phyloP scores from a whole-genome alignment of 2,797 vertebrate genomes.

The Periophthalmus magnuspinnatus region DNA sequence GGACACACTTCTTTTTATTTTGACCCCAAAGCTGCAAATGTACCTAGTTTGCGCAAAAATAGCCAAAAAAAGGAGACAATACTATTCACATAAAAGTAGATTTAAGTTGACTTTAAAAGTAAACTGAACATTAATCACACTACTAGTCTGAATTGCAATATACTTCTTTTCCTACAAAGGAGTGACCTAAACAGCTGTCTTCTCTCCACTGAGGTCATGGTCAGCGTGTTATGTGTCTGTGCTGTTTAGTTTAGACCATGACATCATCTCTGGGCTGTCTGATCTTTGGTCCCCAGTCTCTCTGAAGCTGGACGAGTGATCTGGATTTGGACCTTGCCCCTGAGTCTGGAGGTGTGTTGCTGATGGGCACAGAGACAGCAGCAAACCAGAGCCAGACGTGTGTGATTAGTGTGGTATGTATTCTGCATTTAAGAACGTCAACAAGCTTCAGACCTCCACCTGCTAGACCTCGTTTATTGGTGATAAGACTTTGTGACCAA shows the following conservation, averaged over 20 bases:
- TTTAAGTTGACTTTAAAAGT: no score
- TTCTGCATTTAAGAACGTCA: constrained; percentile 43
- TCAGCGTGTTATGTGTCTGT: background rate
- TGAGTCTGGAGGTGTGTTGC: constrained; percentile 30
- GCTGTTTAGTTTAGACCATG: background rate
- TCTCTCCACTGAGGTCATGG: background rate
- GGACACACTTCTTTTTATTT: no score
- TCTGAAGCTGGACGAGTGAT: background rate
- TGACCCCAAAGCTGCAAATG: no score
- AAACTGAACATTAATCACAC: no score
- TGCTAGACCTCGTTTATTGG: background rate
- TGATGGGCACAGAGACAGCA: constrained; percentile 31
- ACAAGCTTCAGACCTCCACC: constrained; percentile 33
- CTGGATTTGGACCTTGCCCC: constrained; percentile 25
- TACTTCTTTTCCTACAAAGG: background rate
- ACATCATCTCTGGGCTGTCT: background rate
- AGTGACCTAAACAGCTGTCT: background rate
- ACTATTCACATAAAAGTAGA: no score
- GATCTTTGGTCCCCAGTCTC: constrained; percentile 5
- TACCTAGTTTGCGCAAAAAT: no score
- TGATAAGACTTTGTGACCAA: background rate
- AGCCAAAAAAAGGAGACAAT: no score
- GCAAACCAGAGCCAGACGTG: constrained; percentile 44
- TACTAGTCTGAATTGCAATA: no score
- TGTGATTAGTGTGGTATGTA: constrained; percentile 43